phyloP scores from a whole-genome alignment of 2,888 invertebrate genomes.

The Lepidochrysops patricia region DNA sequence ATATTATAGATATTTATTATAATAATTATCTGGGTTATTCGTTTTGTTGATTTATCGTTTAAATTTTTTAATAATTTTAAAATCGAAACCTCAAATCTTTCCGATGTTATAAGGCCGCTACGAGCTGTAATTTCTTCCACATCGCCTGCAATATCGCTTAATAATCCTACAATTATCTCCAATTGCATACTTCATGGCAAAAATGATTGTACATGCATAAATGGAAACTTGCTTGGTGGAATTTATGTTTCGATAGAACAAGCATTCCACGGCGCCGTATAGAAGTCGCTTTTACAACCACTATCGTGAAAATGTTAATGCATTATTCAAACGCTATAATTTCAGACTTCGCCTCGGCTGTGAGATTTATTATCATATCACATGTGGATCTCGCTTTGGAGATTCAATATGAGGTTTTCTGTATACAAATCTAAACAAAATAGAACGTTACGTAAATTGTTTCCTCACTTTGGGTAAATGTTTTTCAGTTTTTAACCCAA shows the following conservation, averaged over 20 bases:
- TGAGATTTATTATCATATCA: conserved; percentile 55
- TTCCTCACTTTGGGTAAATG: not conserved
- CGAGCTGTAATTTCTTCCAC: not conserved
- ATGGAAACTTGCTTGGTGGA: conserved; percentile 5
- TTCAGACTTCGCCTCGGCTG: conserved; percentile 52
- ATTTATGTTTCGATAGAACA: conserved; percentile 12
- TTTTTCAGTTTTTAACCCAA: not conserved
- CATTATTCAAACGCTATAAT: conserved; percentile 68
- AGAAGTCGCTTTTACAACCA: conserved; percentile 52
- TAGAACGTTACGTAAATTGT: not conserved
- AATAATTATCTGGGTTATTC: too few species aligned
- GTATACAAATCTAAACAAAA: not conserved
- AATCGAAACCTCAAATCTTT: not conserved
- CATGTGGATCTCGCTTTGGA: conserved; percentile 23
- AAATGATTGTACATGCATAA: conserved; percentile 10
- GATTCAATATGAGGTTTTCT: not conserved
- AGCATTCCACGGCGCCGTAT: conserved; percentile 22
- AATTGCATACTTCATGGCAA: conserved; percentile 9
- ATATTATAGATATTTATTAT: too few species aligned
- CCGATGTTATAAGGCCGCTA: not conserved
- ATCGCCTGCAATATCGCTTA: not conserved
- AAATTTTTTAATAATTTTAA: not conserved
- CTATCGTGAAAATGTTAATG: conserved; percentile 45
- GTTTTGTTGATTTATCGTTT: too few species aligned
- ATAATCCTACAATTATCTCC: conserved; percentile 15